Evolutionary conservation across 2,888 invertebrate species (phyloP), one percentile per base, ranked within the genome.

Genomic region (Syritta pipiens): DNA sequence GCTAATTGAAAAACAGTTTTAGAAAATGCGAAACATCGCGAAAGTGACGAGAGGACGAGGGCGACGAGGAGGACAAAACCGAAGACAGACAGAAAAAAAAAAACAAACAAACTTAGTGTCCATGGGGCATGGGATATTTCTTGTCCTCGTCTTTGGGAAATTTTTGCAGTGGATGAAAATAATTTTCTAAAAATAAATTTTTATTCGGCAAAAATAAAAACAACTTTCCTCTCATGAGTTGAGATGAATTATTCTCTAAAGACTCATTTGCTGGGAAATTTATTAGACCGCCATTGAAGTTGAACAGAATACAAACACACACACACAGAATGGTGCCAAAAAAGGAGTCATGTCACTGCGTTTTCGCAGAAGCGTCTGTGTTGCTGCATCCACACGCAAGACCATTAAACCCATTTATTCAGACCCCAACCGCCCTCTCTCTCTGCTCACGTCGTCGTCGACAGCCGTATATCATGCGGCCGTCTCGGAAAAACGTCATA

Each of bases 1-100:
- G 79, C 79, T 79, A 79, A 79, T 79, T 79, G 79, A 79, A 79
- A 79, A 79, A 74, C 79, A 62, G 79, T 79, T 79, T 79, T 72
- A 57, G 79, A 68, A 79, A 72, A 79, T 77, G 71, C 77, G 65
- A 77, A 77, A 72, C 77, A 72, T 71, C 65, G 71, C 48, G 65
- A 53, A 53, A 48, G 37, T 40, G 48, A 75, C 48, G 65, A 14
- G 49, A 51, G 14, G 22, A 35, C 40, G 26, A n/a, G 17, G 14
- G 28, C 20, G 20, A 30, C 10, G 51, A 32, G 4, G n/a, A 4
- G 20, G 26, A 26, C 7, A 26, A 22, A n/a, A 20, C 3, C 20
- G 28, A 48, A 30, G 40, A 48, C 17, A 44, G 26, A 30, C 7
- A 30, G 10, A 63, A 30, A 37, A 22, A 14, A 28, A n/a, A 7